Percentiles rank a stretch among this genome's conserved stretches.
Conservation (phyloP, 2,888 invertebrate genomes). For the Tetrapedia diversipes region DNA sequence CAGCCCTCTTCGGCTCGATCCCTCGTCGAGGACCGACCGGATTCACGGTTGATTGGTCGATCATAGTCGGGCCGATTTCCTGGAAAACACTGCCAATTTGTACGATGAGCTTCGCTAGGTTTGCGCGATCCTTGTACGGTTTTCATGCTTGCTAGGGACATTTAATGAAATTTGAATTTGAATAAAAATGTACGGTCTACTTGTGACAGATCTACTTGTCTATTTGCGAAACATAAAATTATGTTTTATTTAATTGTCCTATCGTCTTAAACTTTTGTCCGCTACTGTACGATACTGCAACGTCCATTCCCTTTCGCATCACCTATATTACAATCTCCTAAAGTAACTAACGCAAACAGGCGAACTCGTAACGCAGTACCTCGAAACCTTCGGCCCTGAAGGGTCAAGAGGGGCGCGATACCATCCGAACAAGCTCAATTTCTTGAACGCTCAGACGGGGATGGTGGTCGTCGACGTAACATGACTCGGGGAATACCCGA, state of each 20-base stretch:
- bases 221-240: too few species aligned
- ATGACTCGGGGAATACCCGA: conserved; percentile 50
- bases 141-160: too few species aligned
- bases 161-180: too few species aligned
- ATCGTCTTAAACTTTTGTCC: too few species aligned
- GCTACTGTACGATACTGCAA: too few species aligned
- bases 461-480: conserved; percentile 50
- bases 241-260: too few species aligned
- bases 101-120: not conserved
- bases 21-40: conserved; percentile 6
- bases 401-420: not conserved
- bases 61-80: conserved; percentile 4
- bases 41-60: conserved; percentile 9
- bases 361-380: not conserved
- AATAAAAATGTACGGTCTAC: too few species aligned
- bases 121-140: not conserved
- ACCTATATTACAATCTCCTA: not conserved
- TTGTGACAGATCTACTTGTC: too few species aligned
- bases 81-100: conserved; percentile 5
- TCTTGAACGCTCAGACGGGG: conserved; percentile 12
- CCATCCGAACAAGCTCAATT: conserved; percentile 24
- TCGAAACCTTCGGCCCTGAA: not conserved
- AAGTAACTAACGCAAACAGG: not conserved
- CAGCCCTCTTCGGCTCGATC: conserved; percentile 16
- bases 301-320: not conserved